These are phyloP conservation scores for Rostratula benghalensis DNA, from an alignment of 2,113 vertebrate genomes.

Conservation along the genomic window DNA sequence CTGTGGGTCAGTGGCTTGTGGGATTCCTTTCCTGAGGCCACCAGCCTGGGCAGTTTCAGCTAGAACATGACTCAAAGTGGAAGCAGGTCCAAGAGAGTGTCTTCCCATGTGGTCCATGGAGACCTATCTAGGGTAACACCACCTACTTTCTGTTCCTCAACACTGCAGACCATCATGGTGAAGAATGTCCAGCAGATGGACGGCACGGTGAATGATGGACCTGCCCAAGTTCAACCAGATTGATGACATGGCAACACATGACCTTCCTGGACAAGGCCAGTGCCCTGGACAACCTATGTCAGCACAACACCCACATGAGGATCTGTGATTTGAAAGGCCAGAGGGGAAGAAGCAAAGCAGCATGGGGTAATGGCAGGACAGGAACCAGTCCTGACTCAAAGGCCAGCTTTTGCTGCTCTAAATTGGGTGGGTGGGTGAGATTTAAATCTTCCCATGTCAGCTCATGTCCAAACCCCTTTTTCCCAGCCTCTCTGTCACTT, in stretches of 20 bases:
- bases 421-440: not conserved
- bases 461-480: not conserved
- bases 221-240: constrained; percentile 19
- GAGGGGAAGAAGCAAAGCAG: not conserved
- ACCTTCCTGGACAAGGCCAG: constrained; percentile 54
- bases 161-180: not conserved
- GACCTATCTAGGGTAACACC: not conserved
- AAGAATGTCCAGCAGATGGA: constrained; percentile 44
- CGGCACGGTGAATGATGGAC: not conserved
- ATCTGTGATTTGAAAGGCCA: not conserved
- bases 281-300: not conserved
- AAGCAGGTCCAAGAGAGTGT: not conserved
- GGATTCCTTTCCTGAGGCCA: not conserved
- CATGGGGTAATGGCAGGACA: not conserved
- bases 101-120: not conserved
- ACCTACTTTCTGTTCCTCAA: not conserved
- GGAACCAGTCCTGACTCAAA: not conserved
- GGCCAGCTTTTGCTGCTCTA: not conserved
- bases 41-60: not conserved
- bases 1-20: not conserved
- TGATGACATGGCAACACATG: not conserved
- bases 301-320: not conserved
- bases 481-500: not conserved
- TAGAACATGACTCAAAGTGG: not conserved
- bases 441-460: not conserved